Conservation (phyloP, 2,113 vertebrate species). For the Thunnus thynnus region DNA sequence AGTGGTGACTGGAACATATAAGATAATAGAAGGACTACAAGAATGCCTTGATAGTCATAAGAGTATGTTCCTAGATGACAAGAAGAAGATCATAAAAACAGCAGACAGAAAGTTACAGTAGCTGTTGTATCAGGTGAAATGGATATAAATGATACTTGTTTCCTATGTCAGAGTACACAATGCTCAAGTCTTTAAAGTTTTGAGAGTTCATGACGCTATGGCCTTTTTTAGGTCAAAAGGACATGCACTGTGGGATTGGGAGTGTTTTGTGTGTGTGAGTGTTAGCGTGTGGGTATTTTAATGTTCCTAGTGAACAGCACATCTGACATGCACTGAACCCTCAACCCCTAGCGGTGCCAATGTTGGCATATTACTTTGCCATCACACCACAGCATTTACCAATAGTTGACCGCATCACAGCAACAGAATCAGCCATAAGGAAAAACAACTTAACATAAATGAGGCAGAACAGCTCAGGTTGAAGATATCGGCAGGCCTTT, state of each 20-base stretch:
- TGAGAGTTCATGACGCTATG: slow-evolving; percentile 39
- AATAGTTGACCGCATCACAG: too few species aligned
- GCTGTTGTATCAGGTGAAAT: slow-evolving; percentile 18
- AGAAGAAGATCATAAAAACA: background rate
- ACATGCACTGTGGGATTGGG: background rate
- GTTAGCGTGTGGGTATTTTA: slow-evolving; percentile 22
- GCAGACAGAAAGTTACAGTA: slow-evolving; percentile 5
- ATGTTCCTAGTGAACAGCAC: slow-evolving; percentile 49
- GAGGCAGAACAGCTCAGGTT: too few species aligned
- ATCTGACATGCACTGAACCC: slow-evolving; percentile 60
- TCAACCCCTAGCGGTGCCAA: slow-evolving; percentile 58
- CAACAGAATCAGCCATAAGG: too few species aligned
- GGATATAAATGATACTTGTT: background rate
- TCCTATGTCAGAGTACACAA: slow-evolving; percentile 8
- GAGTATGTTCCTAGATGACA: background rate
- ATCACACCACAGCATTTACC: too few species aligned
- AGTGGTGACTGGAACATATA: background rate
- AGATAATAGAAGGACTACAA: background rate
- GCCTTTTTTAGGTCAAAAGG: slow-evolving; percentile 41
- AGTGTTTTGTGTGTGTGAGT: slow-evolving; percentile 16
- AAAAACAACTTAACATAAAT: too few species aligned
- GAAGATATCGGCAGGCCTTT: too few species aligned
- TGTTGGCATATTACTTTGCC: slow-evolving; percentile 69
- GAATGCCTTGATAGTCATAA: background rate
- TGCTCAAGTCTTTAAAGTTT: slow-evolving; percentile 37